Conservation (phyloP, 1,140 invertebrate genomes). For the Drosophila santomea region DNA sequence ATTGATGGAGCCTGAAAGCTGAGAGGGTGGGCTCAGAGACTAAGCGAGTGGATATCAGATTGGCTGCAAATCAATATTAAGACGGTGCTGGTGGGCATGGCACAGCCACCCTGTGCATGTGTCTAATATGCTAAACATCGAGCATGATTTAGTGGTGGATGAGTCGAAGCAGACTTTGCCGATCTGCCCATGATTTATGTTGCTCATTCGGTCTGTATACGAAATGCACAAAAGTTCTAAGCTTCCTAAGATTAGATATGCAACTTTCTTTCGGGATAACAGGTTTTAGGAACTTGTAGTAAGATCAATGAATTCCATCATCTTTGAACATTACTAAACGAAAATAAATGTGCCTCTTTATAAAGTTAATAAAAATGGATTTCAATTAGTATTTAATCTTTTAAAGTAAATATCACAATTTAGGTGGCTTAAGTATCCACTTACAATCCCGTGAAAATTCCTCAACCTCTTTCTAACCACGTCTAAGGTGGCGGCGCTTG, state of each 20-base stretch:
- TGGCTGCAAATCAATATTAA: slow-evolving; percentile 71
- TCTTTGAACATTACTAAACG: too few species aligned
- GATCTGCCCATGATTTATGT: slow-evolving; percentile 59
- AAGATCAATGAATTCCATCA: not conserved
- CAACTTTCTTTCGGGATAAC: not conserved
- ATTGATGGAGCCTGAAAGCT: slow-evolving; percentile 77
- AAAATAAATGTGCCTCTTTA: too few species aligned
- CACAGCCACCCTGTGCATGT: slow-evolving; percentile 50
- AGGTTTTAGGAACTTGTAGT: not conserved
- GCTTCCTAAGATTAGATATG: not conserved
- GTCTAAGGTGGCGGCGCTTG: slow-evolving; percentile 6
- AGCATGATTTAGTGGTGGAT: slow-evolving; percentile 65
- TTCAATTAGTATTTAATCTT: not conserved
- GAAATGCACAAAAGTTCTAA: slow-evolving; percentile 3
- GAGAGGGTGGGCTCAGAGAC: slow-evolving; percentile 27
- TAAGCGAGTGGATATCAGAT: slow-evolving; percentile 39
- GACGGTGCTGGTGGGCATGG: not conserved
- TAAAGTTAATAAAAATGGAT: too few species aligned
- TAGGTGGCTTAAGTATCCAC: not conserved
- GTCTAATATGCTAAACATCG: slow-evolving; percentile 80
- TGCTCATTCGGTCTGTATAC: not conserved
- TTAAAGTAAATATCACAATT: slow-evolving; percentile 10
- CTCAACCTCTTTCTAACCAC: not conserved
- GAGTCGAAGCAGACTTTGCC: slow-evolving; percentile 15
- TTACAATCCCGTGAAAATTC: slow-evolving; percentile 7